phyloP scores from a whole-genome alignment of 2,888 invertebrate species.

The Chrysomela aeneicollis region DNA sequence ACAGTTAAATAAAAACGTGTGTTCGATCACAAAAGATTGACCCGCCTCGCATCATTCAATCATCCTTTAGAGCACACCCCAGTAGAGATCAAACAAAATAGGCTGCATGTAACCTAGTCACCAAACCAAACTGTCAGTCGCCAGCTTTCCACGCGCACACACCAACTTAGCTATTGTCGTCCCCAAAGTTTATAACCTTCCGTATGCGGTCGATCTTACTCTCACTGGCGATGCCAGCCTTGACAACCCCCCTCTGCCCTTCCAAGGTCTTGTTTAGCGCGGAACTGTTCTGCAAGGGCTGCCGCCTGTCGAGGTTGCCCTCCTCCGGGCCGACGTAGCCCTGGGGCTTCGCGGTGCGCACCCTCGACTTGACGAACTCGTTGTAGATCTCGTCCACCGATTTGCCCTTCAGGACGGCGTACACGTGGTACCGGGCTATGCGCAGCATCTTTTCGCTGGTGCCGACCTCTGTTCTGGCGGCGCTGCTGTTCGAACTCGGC shows the following conservation, averaged over 20 bases:
- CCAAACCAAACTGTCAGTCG: no score
- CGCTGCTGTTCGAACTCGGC: slow-evolving; percentile 64
- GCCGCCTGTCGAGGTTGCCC: neutral
- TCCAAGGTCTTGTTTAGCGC: slow-evolving; percentile 52
- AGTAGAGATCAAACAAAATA: no score
- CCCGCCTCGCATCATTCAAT: no score
- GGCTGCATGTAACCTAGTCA: no score
- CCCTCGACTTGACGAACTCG: slow-evolving; percentile 52
- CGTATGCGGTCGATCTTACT: slow-evolving; percentile 54
- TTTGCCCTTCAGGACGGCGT: slow-evolving; percentile 70
- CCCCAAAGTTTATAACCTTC: slow-evolving; percentile 57
- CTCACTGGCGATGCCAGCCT: slow-evolving; percentile 33
- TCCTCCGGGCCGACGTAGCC: slow-evolving; percentile 60
- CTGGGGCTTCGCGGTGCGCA: slow-evolving; percentile 60
- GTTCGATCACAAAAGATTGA: no score
- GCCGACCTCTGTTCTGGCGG: slow-evolving; percentile 63
- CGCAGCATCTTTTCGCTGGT: slow-evolving; percentile 80
- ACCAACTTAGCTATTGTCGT: no score
- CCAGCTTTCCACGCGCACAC: no score
- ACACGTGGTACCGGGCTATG: slow-evolving; percentile 71
- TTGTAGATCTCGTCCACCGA: slow-evolving; percentile 70
- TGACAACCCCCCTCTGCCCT: slow-evolving; percentile 31
- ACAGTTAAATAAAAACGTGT: no score
- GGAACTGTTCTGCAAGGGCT: neutral
- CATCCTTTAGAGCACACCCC: no score